A percentile compares a stretch with the other conserved stretches of the same genome.
These are phyloP conservation scores for Neosalanx taihuensis DNA, from an alignment of 2,797 vertebrate genomes.

Conservation along the genomic window DNA sequence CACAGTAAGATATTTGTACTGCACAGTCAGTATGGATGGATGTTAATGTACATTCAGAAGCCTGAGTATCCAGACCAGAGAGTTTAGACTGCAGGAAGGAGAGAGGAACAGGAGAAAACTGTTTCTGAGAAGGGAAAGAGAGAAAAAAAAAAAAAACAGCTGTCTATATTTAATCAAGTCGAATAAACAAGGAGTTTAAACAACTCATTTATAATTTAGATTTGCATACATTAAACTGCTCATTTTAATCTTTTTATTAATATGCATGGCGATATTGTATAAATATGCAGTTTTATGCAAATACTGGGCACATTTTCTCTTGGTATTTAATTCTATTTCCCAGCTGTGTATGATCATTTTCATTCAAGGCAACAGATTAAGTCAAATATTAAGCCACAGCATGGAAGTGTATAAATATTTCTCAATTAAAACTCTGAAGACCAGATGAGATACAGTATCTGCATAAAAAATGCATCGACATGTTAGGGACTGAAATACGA, in stretches of 20 bases:
- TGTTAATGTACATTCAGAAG: background rate
- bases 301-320: constrained; percentile 73
- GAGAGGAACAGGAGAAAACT: constrained; percentile 40
- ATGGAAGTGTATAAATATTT: constrained; percentile 73
- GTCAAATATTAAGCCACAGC: constrained; percentile 75
- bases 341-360: constrained; percentile 76
- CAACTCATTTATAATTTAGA: constrained; percentile 85
- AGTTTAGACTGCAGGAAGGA: constrained; percentile 35
- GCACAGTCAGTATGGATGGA: too few species aligned
- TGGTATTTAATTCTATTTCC: constrained; percentile 79
- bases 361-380: constrained; percentile 74
- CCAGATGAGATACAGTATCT: constrained; percentile 63
- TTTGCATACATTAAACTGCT: constrained; percentile 80
- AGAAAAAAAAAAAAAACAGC: constrained; percentile 63
- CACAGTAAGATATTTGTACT: too few species aligned
- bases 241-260: constrained; percentile 84
- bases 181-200: constrained; percentile 83
- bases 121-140: constrained; percentile 48
- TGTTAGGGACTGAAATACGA: constrained; percentile 47
- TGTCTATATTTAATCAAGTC: constrained; percentile 84
- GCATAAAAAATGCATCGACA: constrained; percentile 73
- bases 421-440: constrained; percentile 73
- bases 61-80: constrained; percentile 18
- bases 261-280: constrained; percentile 80
- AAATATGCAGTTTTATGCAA: constrained; percentile 84